phyloP scores from a whole-genome alignment of 1,140 invertebrate genomes.

The Magallana ariakensis region DNA sequence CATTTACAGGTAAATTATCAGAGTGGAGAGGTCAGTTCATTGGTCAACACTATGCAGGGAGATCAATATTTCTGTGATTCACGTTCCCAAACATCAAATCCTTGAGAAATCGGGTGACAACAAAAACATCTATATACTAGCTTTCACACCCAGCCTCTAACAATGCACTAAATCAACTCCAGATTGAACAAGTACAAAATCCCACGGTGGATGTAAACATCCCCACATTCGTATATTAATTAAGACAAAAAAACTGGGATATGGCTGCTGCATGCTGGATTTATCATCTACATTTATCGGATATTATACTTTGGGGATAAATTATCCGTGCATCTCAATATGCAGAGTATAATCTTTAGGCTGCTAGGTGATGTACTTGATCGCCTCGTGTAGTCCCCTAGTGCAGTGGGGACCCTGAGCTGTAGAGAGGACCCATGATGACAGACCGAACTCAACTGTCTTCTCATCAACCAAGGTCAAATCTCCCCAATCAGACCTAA shows the following conservation, averaged over 20 bases:
- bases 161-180: background rate
- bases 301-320: background rate
- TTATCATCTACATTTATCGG: slow-evolving; percentile 3
- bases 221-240: background rate
- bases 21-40: too few species aligned
- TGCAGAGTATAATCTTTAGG: background rate
- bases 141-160: background rate
- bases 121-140: background rate
- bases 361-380: background rate
- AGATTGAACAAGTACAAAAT: background rate
- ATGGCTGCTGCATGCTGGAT: background rate
- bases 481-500: background rate
- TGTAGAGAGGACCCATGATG: too few species aligned
- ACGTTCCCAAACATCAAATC: too few species aligned
- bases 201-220: background rate
- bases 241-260: background rate
- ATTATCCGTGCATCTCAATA: slow-evolving; percentile 9
- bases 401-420: background rate
- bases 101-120: too few species aligned
- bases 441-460: background rate
- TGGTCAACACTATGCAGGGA: too few species aligned
- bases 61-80: too few species aligned
- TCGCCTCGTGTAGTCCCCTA: background rate
- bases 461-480: background rate
- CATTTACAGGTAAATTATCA: too few species aligned